Evolutionary conservation across 2,888 invertebrate species (phyloP).

Genomic region (Meteorus colon): DNA sequence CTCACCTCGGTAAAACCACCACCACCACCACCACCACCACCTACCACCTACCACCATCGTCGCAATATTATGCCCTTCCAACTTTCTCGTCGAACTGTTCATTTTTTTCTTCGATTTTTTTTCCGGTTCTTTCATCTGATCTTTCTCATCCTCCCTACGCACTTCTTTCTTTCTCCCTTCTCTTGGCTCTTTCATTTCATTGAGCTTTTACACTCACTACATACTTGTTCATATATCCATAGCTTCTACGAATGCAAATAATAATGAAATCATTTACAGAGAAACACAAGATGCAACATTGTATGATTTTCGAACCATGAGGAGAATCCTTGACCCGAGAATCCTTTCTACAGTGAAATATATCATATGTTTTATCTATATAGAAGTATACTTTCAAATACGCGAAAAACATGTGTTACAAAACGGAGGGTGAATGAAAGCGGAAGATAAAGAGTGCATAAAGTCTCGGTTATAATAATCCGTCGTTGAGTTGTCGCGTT

Average conservation of each 20-base stretch:
- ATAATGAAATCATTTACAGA: slow-evolving; percentile 40
- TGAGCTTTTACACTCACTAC: not conserved
- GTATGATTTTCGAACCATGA: slow-evolving; percentile 51
- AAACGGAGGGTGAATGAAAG: not conserved
- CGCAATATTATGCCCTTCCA: slow-evolving; percentile 43
- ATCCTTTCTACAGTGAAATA: slow-evolving; percentile 30
- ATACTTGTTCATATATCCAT: not conserved
- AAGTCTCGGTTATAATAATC: slow-evolving; percentile 38
- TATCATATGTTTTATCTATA: too few species aligned
- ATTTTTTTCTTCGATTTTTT: slow-evolving; percentile 32
- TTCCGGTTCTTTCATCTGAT: slow-evolving; percentile 17
- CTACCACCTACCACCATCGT: slow-evolving; percentile 38
- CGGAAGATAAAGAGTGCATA: not conserved
- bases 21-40: slow-evolving; percentile 35
- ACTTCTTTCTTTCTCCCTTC: slow-evolving; percentile 29
- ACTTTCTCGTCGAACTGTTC: slow-evolving; percentile 33
- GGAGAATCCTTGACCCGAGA: slow-evolving; percentile 35
- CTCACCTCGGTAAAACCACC: slow-evolving; percentile 62
- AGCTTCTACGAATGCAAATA: slow-evolving; percentile 25
- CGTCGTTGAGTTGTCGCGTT: slow-evolving; percentile 15
- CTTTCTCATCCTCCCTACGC: not conserved
- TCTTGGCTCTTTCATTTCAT: slow-evolving; percentile 19
- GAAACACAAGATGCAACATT: slow-evolving; percentile 29
- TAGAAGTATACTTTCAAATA: not conserved
- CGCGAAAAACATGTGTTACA: slow-evolving; percentile 31